These are phyloP conservation scores for Macquaria australasica DNA, from an alignment of 2,113 vertebrate genomes.

Conservation along the genomic window DNA sequence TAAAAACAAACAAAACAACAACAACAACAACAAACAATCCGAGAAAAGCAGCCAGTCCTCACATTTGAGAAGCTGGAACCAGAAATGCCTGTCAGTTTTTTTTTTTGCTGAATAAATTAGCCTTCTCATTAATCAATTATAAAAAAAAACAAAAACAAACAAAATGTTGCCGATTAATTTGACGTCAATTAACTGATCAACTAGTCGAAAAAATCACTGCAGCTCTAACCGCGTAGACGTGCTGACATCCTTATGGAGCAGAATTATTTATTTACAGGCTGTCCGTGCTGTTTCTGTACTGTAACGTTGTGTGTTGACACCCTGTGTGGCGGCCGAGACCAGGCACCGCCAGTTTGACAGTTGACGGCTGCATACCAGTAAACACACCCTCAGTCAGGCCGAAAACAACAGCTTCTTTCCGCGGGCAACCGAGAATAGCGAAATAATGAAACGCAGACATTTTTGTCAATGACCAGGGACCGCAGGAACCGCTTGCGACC, in stretches of 20 bases:
- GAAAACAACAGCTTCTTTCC: neutral
- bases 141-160: no score
- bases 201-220: neutral
- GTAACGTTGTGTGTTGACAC: constrained; percentile 38
- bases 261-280: constrained; percentile 51
- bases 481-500: constrained; percentile 64
- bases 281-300: constrained; percentile 3
- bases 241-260: neutral
- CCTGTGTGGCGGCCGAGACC: constrained; percentile 15
- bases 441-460: constrained; percentile 51
- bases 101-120: neutral
- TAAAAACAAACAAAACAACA: no score
- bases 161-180: no score
- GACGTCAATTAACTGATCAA: neutral
- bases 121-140: neutral
- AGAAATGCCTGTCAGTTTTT: neutral
- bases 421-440: constrained; percentile 25
- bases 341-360: constrained; percentile 61
- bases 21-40: no score
- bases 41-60: neutral
- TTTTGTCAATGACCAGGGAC: constrained; percentile 61
- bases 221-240: neutral
- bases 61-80: neutral
- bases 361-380: constrained; percentile 45
- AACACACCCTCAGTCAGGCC: constrained; percentile 52